Percentiles rank a stretch among this genome's conserved stretches.
Evolutionary conservation across 35 echinoderm and acorn worm genomes (phyloP).

Genomic region (Apostichopus japonicus): DNA sequence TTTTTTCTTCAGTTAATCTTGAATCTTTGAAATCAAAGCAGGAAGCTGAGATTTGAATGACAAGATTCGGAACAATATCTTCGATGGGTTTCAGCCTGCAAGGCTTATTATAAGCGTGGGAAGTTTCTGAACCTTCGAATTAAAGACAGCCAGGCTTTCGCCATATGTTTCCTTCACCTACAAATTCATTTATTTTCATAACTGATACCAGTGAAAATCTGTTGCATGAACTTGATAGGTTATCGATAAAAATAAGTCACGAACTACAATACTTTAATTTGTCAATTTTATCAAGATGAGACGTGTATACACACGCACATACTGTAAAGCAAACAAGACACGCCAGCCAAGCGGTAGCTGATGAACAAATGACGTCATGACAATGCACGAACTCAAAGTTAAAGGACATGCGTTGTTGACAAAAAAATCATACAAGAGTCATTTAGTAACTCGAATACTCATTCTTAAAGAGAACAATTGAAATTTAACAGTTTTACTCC

Average conservation of each 20-base stretch:
- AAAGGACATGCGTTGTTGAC: background rate
- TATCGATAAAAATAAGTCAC: conserved; percentile 19
- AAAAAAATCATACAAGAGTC: no score
- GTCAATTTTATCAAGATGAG: conserved; percentile 32
- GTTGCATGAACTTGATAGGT: background rate
- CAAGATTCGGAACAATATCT: no score
- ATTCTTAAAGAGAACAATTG: no score
- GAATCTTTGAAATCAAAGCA: no score
- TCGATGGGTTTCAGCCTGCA: background rate
- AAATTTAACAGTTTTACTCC: no score
- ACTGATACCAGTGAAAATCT: conserved; percentile 1
- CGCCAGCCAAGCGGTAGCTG: conserved; percentile 18
- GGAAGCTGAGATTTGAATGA: no score
- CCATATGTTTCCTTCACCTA: conserved; percentile 3
- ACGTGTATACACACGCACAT: conserved; percentile 22
- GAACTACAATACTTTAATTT: background rate
- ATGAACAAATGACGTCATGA: conserved; percentile 9
- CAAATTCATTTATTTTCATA: background rate
- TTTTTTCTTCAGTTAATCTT: no score
- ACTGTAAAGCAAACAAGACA: conserved; percentile 17
- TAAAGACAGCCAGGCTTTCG: background rate
- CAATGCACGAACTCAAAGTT: conserved; percentile 5
- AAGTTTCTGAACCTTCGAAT: background rate
- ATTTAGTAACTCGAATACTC: no score
- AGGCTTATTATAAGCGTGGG: background rate